Evolutionary conservation across 2,888 invertebrate genomes (phyloP).

Genomic region (Apotomis betuletana): DNA sequence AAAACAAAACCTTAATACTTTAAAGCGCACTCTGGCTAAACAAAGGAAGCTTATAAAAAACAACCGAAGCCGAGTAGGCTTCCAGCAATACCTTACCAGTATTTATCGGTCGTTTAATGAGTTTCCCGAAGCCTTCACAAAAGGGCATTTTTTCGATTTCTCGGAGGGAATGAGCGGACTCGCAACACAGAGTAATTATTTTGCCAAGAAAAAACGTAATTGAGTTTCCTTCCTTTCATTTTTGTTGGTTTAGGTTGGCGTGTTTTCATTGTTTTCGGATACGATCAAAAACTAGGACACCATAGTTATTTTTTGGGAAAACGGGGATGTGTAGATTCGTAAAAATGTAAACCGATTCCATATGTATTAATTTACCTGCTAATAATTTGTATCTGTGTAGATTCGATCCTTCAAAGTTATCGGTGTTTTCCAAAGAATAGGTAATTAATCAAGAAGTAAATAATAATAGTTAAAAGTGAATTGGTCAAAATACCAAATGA

Average conservation of each 20-base stretch:
- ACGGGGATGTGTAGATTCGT: too few species aligned
- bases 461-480: too few species aligned
- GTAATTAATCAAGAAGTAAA: too few species aligned
- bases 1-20: neutral
- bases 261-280: slow-evolving; percentile 11
- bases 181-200: slow-evolving; percentile 31
- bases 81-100: slow-evolving; percentile 13
- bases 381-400: too few species aligned
- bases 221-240: slow-evolving; percentile 18
- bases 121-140: slow-evolving; percentile 24
- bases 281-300: neutral
- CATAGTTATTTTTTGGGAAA: neutral
- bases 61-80: slow-evolving; percentile 8
- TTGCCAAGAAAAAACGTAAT: slow-evolving; percentile 25
- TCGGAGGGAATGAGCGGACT: slow-evolving; percentile 20
- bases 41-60: slow-evolving; percentile 2
- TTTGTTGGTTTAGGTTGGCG: slow-evolving; percentile 7
- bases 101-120: slow-evolving; percentile 37
- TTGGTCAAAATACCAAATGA: too few species aligned
- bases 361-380: too few species aligned
- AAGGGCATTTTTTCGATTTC: slow-evolving; percentile 26
- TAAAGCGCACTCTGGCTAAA: neutral
- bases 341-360: too few species aligned
- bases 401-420: too few species aligned
- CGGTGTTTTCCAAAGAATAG: too few species aligned